Conservation (phyloP, 2,797 vertebrate species). For the Arctocebus calabarensis region DNA sequence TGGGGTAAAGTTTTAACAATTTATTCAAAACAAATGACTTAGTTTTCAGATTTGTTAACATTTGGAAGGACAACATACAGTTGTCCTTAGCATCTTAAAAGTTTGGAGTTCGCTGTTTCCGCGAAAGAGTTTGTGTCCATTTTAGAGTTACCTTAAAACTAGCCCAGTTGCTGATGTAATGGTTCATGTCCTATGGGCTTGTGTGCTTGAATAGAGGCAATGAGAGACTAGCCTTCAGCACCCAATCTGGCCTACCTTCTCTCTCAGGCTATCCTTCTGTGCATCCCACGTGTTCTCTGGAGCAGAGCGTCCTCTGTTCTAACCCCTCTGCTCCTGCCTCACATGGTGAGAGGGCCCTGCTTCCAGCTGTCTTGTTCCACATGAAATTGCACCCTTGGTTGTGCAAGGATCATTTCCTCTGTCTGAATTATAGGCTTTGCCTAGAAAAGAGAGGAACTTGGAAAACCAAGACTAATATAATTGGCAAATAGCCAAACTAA, state of each 20-base stretch:
- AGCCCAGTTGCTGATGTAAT: background rate
- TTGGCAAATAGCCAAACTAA: background rate
- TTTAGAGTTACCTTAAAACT: fast-evolving
- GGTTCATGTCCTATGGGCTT: background rate
- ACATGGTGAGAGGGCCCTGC: background rate
- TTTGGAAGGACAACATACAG: constrained; percentile 46
- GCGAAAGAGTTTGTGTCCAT: background rate
- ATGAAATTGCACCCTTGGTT: fast-evolving
- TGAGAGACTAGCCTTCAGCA: background rate
- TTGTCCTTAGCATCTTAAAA: background rate
- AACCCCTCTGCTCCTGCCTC: background rate
- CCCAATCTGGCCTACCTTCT: fast-evolving
- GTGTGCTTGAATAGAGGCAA: fast-evolving
- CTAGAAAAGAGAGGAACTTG: background rate
- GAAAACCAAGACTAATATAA: background rate
- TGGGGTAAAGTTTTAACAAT: constrained; percentile 49
- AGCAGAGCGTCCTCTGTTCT: background rate
- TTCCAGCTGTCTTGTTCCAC: fast-evolving
- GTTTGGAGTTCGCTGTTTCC: background rate
- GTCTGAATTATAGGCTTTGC: background rate
- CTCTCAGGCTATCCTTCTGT: background rate
- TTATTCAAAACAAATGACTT: constrained; percentile 70
- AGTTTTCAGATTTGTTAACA: constrained; percentile 47
- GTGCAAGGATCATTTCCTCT: background rate
- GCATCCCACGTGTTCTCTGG: fast-evolving